phyloP scores from a whole-genome alignment of 2,888 invertebrate species.

The Anorthoa munda region DNA sequence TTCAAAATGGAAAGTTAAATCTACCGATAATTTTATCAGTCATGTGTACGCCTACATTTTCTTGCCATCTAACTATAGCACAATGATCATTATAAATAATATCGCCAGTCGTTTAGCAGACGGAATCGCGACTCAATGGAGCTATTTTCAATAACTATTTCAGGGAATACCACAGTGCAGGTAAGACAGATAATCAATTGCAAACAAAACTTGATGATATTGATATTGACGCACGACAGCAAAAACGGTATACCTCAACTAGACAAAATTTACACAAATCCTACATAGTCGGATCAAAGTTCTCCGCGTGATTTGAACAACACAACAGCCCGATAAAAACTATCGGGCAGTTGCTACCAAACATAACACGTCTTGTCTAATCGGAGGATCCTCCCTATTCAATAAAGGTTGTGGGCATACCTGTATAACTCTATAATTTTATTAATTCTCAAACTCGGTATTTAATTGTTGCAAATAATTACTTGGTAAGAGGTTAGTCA shows the following conservation, averaged over 20 bases:
- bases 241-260: too few relatives aligned
- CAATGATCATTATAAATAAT: constrained; percentile 51
- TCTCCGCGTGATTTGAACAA: too few relatives aligned
- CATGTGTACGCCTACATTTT: constrained; percentile 4
- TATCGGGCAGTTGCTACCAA: too few relatives aligned
- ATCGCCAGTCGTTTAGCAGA: constrained; percentile 42
- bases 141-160: constrained; percentile 57
- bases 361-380: too few relatives aligned
- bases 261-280: too few relatives aligned
- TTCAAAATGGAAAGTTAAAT: neutral
- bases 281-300: too few relatives aligned
- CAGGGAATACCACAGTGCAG: constrained; percentile 18
- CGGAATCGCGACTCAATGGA: constrained; percentile 37
- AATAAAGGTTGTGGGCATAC: too few relatives aligned
- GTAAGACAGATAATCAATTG: constrained; percentile 21
- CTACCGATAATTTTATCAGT: neutral
- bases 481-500: constrained; percentile 13
- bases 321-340: too few relatives aligned
- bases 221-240: too few relatives aligned
- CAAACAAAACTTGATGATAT: neutral
- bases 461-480: constrained; percentile 22
- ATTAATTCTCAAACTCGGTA: neutral
- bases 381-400: too few relatives aligned
- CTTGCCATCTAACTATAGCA: constrained; percentile 23
- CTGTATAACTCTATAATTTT: neutral